A percentile compares a stretch with the other conserved stretches of the same genome.
Evolutionary conservation across 2,113 vertebrate genomes (phyloP).

Genomic region (Zingel zingel): DNA sequence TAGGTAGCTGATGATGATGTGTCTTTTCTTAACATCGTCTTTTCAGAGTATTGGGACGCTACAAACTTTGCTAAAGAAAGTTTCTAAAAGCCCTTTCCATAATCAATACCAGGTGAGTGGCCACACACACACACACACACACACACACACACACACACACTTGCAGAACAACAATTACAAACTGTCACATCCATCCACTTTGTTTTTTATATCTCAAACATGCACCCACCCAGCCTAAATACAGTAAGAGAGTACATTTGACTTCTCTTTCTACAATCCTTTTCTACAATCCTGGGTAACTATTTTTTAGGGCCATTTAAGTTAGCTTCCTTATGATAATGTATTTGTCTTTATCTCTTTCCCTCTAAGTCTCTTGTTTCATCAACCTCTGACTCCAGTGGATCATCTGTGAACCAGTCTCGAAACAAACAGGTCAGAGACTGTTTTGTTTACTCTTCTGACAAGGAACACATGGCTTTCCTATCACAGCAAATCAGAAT

Average conservation of each 20-base stretch:
- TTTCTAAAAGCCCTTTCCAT: conserved; percentile 50
- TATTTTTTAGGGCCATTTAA: neutral
- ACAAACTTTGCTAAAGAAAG: conserved; percentile 65
- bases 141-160: neutral
- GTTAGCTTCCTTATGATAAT: neutral
- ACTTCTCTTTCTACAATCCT: neutral
- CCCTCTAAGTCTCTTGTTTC: conserved; percentile 25
- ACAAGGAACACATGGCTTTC: neutral
- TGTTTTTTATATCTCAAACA: neutral
- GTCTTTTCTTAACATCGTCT: too few relatives aligned
- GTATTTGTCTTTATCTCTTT: neutral
- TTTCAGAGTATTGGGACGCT: conserved; percentile 57
- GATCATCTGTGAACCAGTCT: neutral
- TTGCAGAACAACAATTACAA: neutral
- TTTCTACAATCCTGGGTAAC: neutral
- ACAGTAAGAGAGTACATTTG: neutral
- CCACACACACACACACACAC: neutral
- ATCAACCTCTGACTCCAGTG: conserved; percentile 32
- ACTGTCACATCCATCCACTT: neutral
- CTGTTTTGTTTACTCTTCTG: conserved; percentile 3
- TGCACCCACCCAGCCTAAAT: neutral
- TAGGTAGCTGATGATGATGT: neutral
- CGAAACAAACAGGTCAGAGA: conserved; percentile 29
- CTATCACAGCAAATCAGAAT: neutral
- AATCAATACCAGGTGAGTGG: conserved; percentile 53